Base-by-base conservation (phyloP, 2,113 vertebrate genomes). In the Nymphicus hollandicus region DNA sequence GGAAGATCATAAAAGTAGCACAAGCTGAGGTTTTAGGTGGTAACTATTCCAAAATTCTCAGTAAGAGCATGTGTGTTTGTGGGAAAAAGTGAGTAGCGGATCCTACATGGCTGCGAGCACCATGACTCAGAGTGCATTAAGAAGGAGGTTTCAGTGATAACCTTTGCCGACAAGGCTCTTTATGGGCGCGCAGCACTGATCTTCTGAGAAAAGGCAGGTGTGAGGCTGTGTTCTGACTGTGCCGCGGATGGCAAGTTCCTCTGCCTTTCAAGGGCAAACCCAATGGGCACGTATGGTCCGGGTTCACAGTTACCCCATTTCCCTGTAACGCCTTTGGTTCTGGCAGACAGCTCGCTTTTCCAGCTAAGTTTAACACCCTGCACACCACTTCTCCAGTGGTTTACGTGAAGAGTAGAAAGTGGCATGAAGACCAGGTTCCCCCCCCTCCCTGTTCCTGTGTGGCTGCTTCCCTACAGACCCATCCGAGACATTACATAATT, bases 21-120 rank as follows among this genome's bases (percentile, higher is more conserved):
- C 1, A 7, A 88, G 35, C 39, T 95, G 66, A 91, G 56, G 83
- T 87, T 95, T 93, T 83, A 83, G 17, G 1, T 39, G 65, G 61
- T 49, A 94, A 79, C 65, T 58, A 91, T 87, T 96, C 89, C 95
- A 93, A 91, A 97, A 91, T 91, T 93, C 92, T 92, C 89, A 93
- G 90, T 86, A 95, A 86, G 29, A 84, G 44, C 12, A 0, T 19
- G 14, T 53, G 77, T 14, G 64, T 58, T 93, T 81, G 83, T 88
- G 94, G 93, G 91, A 86, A 95, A 93, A 92, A 96, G 53, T 93
- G 94, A 97, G 89, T 86, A 92, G 77, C 2, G 0, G 86, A 88
- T 86, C 55, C 78, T 81, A 25, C 46, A 90, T 17, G 72, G 81
- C 72, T 88, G 68, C 11, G 6, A 93, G 88, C 66, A 86, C 83